Percentiles rank a stretch among this genome's conserved stretches.
Evolutionary conservation across 2,888 invertebrate genomes (phyloP).

Genomic region (Dromius quadrimaculatus): DNA sequence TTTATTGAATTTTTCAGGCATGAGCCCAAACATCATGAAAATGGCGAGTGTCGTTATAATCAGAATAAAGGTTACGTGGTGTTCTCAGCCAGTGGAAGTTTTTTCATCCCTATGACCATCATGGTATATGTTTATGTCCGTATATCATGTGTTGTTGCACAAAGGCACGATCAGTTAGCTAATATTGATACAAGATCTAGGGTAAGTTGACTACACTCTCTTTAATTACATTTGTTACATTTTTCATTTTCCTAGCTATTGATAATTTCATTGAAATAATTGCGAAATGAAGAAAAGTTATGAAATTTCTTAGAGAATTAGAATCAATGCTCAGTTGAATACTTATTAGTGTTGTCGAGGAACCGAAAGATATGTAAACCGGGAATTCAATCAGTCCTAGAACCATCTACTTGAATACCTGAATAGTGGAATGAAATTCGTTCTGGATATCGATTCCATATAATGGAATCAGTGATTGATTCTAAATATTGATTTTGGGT

Average conservation of each 20-base stretch:
- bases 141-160: conserved; percentile 87
- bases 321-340: no score
- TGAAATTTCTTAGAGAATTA: no score
- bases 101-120: conserved; percentile 94
- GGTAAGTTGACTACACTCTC: conserved; percentile 59
- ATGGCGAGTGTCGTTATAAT: conserved; percentile 85
- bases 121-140: conserved; percentile 95
- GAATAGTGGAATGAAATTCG: no score
- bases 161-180: conserved; percentile 81
- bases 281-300: no score
- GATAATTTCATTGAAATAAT: conserved; percentile 21
- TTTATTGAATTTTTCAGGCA: conserved; percentile 70
- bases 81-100: conserved; percentile 95
- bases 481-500: no score
- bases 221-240: conserved; percentile 2
- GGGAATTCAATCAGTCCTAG: neutral
- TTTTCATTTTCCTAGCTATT: no score
- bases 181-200: conserved; percentile 69
- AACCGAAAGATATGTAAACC: no score
- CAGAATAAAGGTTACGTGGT: conserved; percentile 95
- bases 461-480: no score
- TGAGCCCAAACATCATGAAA: conserved; percentile 76
- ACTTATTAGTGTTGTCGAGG: no score
- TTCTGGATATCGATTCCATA: no score
- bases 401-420: neutral